Percentiles rank a stretch among this genome's conserved stretches.
phyloP scores from a whole-genome alignment of 2,888 invertebrate genomes.

The Lochmaea capreae region DNA sequence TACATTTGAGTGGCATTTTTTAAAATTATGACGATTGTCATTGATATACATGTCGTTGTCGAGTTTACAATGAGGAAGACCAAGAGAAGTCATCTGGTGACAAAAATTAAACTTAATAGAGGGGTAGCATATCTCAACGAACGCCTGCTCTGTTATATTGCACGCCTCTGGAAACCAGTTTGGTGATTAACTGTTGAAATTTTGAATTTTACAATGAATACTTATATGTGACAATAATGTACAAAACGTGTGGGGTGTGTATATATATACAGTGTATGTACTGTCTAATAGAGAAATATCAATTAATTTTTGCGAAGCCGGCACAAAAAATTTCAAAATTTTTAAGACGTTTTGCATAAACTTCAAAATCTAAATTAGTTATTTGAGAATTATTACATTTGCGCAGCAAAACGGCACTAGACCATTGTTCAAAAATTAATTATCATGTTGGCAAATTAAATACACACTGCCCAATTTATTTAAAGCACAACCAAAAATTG shows the following conservation, averaged over 20 bases:
- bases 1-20: slow-evolving; percentile 58
- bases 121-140: slow-evolving; percentile 50
- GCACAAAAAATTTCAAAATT: background rate
- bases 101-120: slow-evolving; percentile 64
- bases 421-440: too few species aligned
- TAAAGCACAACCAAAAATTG: too few species aligned
- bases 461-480: too few species aligned
- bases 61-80: slow-evolving; percentile 65
- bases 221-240: slow-evolving; percentile 45
- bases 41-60: slow-evolving; percentile 60
- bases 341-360: background rate
- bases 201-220: slow-evolving; percentile 51
- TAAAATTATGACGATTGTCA: slow-evolving; percentile 56
- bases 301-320: background rate
- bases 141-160: slow-evolving; percentile 52
- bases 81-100: slow-evolving; percentile 64
- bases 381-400: too few species aligned
- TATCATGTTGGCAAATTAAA: too few species aligned
- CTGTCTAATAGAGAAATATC: slow-evolving; percentile 14
- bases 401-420: too few species aligned
- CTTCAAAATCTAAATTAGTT: background rate
- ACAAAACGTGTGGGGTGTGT: slow-evolving; percentile 55
- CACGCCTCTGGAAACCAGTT: slow-evolving; percentile 56
- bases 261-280: slow-evolving; percentile 57
- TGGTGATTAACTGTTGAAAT: slow-evolving; percentile 48